Evolutionary conservation across 2,888 invertebrate species (phyloP).

Genomic region (Drosophila flavopinicola): DNA sequence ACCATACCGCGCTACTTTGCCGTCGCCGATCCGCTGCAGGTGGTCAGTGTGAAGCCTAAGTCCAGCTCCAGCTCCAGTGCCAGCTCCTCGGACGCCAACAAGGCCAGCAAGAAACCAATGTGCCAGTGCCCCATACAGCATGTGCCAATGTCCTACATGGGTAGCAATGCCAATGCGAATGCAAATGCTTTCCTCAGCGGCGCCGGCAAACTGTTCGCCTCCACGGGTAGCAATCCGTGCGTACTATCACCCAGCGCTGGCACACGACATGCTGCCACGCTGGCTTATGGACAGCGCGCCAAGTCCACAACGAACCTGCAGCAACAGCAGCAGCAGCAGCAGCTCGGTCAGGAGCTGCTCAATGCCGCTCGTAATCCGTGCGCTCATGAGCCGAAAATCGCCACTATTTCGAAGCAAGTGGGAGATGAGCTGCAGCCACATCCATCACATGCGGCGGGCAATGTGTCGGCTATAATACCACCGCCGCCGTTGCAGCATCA

Average conservation of each 20-base stretch:
- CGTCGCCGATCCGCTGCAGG: constrained; percentile 81
- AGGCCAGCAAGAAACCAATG: constrained; percentile 81
- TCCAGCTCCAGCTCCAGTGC: constrained; percentile 40
- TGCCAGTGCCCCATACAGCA: constrained; percentile 85
- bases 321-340: constrained; percentile 38
- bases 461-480: constrained; percentile 64
- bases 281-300: constrained; percentile 70
- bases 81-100: constrained; percentile 31
- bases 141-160: constrained; percentile 85
- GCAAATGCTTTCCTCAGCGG: constrained; percentile 69
- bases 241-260: constrained; percentile 64
- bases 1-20: constrained; percentile 85
- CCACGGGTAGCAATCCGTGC: constrained; percentile 49
- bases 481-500: constrained; percentile 75
- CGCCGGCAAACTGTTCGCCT: constrained; percentile 63
- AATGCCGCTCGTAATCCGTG: constrained; percentile 57
- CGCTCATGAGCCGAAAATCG: constrained; percentile 82
- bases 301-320: constrained; percentile 72
- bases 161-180: constrained; percentile 80
- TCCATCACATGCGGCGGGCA: constrained; percentile 36
- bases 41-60: constrained; percentile 50
- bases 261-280: constrained; percentile 59
- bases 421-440: constrained; percentile 71
- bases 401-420: constrained; percentile 84
- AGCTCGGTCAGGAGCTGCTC: constrained; percentile 63